A percentile compares a stretch with the other conserved stretches of the same genome.
Evolutionary conservation across 1,140 invertebrate genomes (phyloP).

Genomic region (Ctenoplectra terminalis): DNA sequence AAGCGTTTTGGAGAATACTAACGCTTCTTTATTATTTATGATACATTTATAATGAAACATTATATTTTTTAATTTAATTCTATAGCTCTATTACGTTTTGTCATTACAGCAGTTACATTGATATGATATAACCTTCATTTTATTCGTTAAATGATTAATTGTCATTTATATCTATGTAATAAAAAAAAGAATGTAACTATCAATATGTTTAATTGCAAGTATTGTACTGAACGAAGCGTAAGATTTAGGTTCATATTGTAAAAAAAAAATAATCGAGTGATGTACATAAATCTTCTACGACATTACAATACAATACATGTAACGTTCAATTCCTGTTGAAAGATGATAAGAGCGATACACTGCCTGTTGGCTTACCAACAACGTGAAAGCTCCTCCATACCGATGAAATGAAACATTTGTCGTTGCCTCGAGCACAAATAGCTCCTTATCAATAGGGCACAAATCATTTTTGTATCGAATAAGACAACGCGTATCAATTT

Average conservation of each 20-base stretch:
- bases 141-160: background rate
- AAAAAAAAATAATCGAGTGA: background rate
- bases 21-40: background rate
- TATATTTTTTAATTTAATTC: background rate
- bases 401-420: constrained; percentile 19
- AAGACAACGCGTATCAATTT: constrained; percentile 39
- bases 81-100: background rate
- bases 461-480: constrained; percentile 56
- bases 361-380: constrained; percentile 47
- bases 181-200: background rate
- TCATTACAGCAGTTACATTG: background rate
- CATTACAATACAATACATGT: background rate
- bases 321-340: constrained; percentile 9
- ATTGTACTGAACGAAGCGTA: background rate
- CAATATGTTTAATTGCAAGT: background rate
- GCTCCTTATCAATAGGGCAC: constrained; percentile 45
- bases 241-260: background rate
- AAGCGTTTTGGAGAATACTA: background rate
- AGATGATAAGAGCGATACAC: constrained; percentile 51
- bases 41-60: no score
- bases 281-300: background rate
- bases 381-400: constrained; percentile 24
- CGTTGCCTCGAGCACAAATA: constrained; percentile 20
- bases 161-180: background rate
- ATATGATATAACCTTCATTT: background rate